Base-by-base conservation (phyloP, 2,888 invertebrate genomes). In the Hoplodrina blanda region DNA sequence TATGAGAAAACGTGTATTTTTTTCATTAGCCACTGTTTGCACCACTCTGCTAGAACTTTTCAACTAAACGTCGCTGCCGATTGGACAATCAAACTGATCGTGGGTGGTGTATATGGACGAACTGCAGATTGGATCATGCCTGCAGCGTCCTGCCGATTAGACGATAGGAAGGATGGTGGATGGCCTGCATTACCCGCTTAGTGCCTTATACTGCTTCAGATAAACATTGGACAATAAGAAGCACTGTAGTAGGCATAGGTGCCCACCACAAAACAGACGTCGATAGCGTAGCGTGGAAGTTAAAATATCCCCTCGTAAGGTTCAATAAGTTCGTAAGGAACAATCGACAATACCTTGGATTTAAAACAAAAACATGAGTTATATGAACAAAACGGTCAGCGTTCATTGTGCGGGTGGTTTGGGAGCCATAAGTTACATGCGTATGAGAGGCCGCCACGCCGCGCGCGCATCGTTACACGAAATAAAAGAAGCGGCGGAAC, bases 361-460 rank as follows among this genome's bases (percentile, higher is more conserved):
- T 78, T 73, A 84, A 87, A 85, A 84, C 76, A 85, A 85, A 82
- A 83, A 78, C 76, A 81, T 78, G 78, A 80, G 69, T 80, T 79
- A 75, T 80, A 66, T 72, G 77, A 76, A 73, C 80, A 83, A 76
- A 81, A 76, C 75, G 78, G 73, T 78, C 79, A 85, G 85, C 85
- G 82, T 80, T 85, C 82, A 78, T 84, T 86, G 86, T 88, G 86
- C 87, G 84, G 69, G 72, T 68, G 65, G 71, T 65, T 73, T 80
- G 83, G 87, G 83, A 86, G 87, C 92, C 92, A 92, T 92, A 92
- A 92, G 92, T 92, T 92, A 93, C 92, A 83, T 79, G 87, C 85
- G 89, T 88, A 87, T 85, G 85, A 85, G 84, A 81, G 76, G 69
- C 66, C 60, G 65, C 62, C 68, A 57, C 33, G 50, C 46, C 46